phyloP scores from a whole-genome alignment of 2,888 invertebrate species.

The Agrotis segetum region DNA sequence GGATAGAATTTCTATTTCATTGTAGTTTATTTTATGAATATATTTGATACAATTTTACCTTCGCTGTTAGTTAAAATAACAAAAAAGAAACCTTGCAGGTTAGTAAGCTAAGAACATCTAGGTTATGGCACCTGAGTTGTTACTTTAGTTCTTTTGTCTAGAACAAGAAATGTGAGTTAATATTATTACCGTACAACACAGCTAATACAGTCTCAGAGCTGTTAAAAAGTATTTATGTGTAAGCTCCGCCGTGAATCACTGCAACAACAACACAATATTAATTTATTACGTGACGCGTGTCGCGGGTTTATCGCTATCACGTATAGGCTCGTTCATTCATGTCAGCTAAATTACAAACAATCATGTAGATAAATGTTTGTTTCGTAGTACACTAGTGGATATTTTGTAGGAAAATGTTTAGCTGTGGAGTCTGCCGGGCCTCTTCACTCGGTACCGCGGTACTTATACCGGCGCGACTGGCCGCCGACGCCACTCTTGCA shows the following conservation, averaged over 20 bases:
- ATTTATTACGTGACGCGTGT: conserved; percentile 46
- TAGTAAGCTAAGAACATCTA: background rate
- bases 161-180: background rate
- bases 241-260: conserved; percentile 40
- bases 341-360: conserved; percentile 53
- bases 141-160: no score
- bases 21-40: background rate
- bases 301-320: conserved; percentile 50
- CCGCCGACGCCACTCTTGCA: conserved; percentile 75
- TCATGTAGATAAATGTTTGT: conserved; percentile 36
- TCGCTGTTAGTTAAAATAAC: background rate
- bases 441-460: conserved; percentile 59
- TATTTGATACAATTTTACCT: background rate
- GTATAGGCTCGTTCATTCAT: conserved; percentile 57
- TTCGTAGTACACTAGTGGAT: conserved; percentile 44
- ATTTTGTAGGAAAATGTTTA: conserved; percentile 53
- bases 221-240: conserved; percentile 40
- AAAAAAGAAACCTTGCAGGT: background rate
- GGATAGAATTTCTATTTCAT: background rate
- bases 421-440: conserved; percentile 53
- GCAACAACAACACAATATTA: conserved; percentile 53
- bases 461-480: conserved; percentile 71
- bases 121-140: no score
- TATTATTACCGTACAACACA: background rate
- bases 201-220: conserved; percentile 3